Evolutionary conservation across 2,797 vertebrate species (phyloP).

Genomic region (Diplodus puntazzo): DNA sequence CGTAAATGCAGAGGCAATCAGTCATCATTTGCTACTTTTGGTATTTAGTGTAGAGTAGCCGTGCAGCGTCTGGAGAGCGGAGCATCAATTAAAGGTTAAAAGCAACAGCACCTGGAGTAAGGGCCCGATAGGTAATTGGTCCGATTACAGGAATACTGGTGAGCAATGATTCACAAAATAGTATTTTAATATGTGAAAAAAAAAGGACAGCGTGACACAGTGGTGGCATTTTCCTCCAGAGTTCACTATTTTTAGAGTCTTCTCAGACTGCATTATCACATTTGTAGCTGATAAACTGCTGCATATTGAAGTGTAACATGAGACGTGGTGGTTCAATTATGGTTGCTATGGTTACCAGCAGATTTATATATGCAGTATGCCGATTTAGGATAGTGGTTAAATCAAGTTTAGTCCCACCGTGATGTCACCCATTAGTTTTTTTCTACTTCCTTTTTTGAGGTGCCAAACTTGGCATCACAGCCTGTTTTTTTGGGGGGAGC

Average conservation of each 20-base stretch:
- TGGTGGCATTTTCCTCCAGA: neutral
- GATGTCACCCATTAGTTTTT: too few relatives aligned
- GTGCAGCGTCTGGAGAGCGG: neutral
- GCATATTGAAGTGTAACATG: neutral
- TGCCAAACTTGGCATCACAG: too few relatives aligned
- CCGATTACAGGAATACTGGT: neutral
- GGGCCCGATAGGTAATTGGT: neutral
- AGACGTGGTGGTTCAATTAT: neutral
- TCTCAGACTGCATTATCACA: neutral
- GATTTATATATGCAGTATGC: neutral
- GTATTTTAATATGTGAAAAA: neutral
- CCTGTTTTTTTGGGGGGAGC: too few relatives aligned
- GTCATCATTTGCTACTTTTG: slow-evolving; percentile 5
- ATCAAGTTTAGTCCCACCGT: neutral
- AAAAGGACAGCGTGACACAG: neutral
- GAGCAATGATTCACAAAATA: neutral
- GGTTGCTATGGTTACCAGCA: neutral
- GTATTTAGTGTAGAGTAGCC: slow-evolving; percentile 6
- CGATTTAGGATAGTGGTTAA: neutral
- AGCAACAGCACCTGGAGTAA: neutral
- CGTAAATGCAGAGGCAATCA: slow-evolving; percentile 2
- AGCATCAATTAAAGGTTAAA: slow-evolving; percentile 13
- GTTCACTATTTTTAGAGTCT: slow-evolving; percentile 5
- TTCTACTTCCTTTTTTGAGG: too few relatives aligned
- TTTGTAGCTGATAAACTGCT: neutral